Evolutionary conservation across 2,113 vertebrate species (phyloP).

Genomic region (Athene cunicularia): DNA sequence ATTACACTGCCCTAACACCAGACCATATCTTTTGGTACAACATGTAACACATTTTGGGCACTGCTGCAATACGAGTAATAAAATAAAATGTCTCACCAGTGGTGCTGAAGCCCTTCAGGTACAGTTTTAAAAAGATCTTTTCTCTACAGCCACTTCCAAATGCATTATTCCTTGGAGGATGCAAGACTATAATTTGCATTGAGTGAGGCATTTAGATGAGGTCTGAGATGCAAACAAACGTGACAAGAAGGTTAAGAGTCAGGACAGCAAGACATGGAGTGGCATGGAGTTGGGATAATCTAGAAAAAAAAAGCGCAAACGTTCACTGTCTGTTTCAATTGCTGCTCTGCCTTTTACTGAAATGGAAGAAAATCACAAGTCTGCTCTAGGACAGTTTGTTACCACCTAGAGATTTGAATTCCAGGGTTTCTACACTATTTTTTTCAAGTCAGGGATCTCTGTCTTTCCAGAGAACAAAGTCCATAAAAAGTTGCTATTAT

Average conservation of each 20-base stretch:
- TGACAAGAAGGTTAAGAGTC: slow-evolving; percentile 51
- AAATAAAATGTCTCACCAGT: not conserved
- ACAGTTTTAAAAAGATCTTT: not conserved
- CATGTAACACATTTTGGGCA: not conserved
- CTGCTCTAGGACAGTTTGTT: not conserved
- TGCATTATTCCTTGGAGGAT: not conserved
- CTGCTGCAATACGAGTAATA: not conserved
- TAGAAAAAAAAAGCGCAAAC: not conserved
- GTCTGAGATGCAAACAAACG: slow-evolving; percentile 31
- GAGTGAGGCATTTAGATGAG: slow-evolving; percentile 31
- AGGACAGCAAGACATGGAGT: not conserved
- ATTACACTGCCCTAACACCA: not conserved
- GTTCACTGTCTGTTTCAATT: not conserved
- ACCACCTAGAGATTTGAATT: slow-evolving; percentile 1
- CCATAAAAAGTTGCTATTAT: slow-evolving; percentile 4
- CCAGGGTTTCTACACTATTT: not conserved
- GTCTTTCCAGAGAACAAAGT: slow-evolving; percentile 24
- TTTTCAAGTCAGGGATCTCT: slow-evolving; percentile 14
- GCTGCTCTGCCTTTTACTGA: not conserved
- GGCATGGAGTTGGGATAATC: not conserved
- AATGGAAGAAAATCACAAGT: slow-evolving; percentile 38
- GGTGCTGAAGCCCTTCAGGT: slow-evolving; percentile 32
- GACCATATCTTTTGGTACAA: not conserved
- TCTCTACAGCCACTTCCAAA: not conserved
- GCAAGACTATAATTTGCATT: slow-evolving; percentile 24